These are phyloP conservation scores for Epicampocera succincta DNA, from an alignment of 2,888 invertebrate genomes.

Conservation along the genomic window DNA sequence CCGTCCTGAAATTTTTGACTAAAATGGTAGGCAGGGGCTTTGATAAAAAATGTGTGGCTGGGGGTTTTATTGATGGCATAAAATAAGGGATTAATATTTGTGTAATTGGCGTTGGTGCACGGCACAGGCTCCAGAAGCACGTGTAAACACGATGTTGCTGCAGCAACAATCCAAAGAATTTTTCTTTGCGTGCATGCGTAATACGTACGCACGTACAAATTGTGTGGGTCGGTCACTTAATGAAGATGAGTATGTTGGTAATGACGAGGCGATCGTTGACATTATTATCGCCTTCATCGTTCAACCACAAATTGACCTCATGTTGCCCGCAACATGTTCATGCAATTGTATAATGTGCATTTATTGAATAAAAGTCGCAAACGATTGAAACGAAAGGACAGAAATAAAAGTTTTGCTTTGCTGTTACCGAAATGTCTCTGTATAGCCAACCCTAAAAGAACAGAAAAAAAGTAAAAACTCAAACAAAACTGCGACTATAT, in stretches of 20 bases:
- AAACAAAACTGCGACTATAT: constrained; percentile 12
- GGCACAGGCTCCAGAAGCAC: no score
- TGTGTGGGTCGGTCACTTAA: constrained; percentile 16
- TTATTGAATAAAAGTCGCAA: constrained; percentile 59
- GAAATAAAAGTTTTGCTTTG: constrained; percentile 1
- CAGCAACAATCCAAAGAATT: no score
- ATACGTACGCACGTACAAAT: no score
- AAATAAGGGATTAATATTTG: no score
- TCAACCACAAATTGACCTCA: constrained; percentile 64
- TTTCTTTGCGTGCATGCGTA: no score
- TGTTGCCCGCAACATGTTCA: constrained; percentile 61
- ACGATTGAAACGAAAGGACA: neutral
- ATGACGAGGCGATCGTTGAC: constrained; percentile 36
- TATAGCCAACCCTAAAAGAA: constrained; percentile 37
- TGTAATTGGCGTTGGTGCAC: no score
- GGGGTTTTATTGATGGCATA: no score
- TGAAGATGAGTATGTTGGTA: neutral
- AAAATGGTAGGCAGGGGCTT: no score
- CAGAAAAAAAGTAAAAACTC: constrained; percentile 15
- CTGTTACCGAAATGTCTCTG: constrained; percentile 28
- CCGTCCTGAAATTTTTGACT: no score
- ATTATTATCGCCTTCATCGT: constrained; percentile 52
- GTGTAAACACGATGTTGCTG: no score
- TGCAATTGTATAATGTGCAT: constrained; percentile 60
- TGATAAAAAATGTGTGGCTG: no score